Evolutionary conservation across 2,888 invertebrate genomes (phyloP).

Genomic region (Adelphocoris suturalis): DNA sequence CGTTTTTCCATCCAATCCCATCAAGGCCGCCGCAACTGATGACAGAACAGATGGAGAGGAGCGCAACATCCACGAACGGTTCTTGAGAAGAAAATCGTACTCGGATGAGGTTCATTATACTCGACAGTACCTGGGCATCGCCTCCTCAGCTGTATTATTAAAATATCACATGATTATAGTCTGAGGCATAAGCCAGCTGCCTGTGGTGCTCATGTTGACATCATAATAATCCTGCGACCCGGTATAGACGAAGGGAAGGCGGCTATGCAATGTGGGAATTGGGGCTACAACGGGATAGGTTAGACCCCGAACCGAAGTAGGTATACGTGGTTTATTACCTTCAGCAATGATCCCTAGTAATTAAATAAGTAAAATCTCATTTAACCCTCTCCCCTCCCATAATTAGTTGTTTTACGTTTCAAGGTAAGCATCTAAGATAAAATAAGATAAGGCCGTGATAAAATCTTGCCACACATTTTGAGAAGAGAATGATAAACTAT

Average conservation of each 20-base stretch:
- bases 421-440: no score
- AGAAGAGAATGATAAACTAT: no score
- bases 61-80: neutral
- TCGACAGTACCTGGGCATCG: neutral
- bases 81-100: neutral
- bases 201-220: slow-evolving; percentile 51
- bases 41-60: neutral
- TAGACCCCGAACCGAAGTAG: no score
- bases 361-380: no score
- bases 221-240: slow-evolving; percentile 35
- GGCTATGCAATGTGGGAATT: neutral
- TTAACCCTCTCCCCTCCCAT: no score
- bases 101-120: neutral
- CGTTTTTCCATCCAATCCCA: neutral
- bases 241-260: neutral
- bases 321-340: no score
- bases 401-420: no score
- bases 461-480: no score
- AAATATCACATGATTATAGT: slow-evolving; percentile 59
- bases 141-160: slow-evolving; percentile 42
- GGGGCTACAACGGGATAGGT: neutral
- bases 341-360: no score
- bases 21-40: neutral
- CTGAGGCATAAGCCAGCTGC: slow-evolving; percentile 27
- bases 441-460: no score